Evolutionary conservation across 2,797 vertebrate species (phyloP).

Genomic region (Pipistrellus pipistrellus): DNA sequence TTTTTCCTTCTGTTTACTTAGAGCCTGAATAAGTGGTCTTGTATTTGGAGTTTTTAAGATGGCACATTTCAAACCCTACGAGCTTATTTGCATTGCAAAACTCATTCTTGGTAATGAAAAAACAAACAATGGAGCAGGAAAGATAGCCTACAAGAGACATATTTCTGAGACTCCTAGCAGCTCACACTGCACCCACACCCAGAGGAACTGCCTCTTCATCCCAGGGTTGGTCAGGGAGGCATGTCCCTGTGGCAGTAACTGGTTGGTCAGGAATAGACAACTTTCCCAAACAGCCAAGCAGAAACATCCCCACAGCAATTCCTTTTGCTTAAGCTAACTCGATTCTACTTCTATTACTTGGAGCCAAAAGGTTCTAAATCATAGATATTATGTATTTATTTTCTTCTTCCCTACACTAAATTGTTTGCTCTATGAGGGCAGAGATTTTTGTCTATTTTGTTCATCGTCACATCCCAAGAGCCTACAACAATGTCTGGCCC

Average conservation of each 20-base stretch:
- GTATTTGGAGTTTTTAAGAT: slow-evolving; percentile 10
- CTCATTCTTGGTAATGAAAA: background rate
- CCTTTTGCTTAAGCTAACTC: slow-evolving; percentile 26
- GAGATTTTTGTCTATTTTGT: slow-evolving; percentile 23
- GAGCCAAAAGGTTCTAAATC: slow-evolving; percentile 29
- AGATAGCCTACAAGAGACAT: background rate
- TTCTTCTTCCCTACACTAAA: slow-evolving; percentile 17
- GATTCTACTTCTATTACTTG: slow-evolving; percentile 18
- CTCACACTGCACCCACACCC: background rate
- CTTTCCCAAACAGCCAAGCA: background rate
- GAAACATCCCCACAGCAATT: background rate
- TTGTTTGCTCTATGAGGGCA: background rate
- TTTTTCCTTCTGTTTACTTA: slow-evolving; percentile 17
- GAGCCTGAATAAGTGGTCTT: background rate
- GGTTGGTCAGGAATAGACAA: background rate
- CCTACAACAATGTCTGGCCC: background rate
- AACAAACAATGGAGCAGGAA: background rate
- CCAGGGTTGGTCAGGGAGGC: background rate
- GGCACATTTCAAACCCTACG: slow-evolving; percentile 6
- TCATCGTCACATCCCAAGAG: background rate
- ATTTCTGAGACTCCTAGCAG: background rate
- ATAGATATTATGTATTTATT: background rate
- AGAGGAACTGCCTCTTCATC: background rate
- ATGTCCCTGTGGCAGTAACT: background rate
- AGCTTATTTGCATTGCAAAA: slow-evolving; percentile 33